Evolutionary conservation across 2,888 invertebrate genomes (phyloP).

Genomic region (Coelogynopora nodosa): DNA sequence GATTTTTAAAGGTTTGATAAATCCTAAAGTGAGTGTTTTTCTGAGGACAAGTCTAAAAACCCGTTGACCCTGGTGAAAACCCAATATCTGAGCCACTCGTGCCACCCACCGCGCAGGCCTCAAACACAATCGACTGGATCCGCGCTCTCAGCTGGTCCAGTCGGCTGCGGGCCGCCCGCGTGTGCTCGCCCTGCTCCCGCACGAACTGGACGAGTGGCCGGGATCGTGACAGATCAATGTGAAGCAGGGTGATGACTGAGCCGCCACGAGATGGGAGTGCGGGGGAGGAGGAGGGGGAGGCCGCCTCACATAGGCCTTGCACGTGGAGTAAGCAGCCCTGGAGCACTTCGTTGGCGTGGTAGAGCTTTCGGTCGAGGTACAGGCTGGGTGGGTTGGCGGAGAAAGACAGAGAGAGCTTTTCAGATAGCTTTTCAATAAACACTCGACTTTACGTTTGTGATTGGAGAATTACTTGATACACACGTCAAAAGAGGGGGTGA

Average conservation of each 20-base stretch:
- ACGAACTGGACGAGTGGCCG: slow-evolving; percentile 56
- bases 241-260: slow-evolving; percentile 53
- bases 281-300: slow-evolving; percentile 48
- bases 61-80: too few species aligned
- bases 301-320: slow-evolving; percentile 56
- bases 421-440: too few species aligned
- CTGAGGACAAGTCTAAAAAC: too few species aligned
- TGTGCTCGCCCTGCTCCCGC: slow-evolving; percentile 52
- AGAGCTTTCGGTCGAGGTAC: slow-evolving; percentile 53
- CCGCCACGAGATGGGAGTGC: slow-evolving; percentile 50
- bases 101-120: slow-evolving; percentile 58
- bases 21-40: too few species aligned
- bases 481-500: too few species aligned
- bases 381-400: too few species aligned
- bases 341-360: slow-evolving; percentile 58
- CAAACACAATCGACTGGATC: slow-evolving; percentile 57
- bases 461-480: too few species aligned
- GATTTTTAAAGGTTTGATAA: too few species aligned
- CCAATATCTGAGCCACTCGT: background rate
- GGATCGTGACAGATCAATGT: slow-evolving; percentile 51
- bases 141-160: slow-evolving; percentile 53
- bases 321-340: slow-evolving; percentile 59
- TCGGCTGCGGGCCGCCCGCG: slow-evolving; percentile 52
- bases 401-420: too few species aligned
- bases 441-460: too few species aligned